These are phyloP conservation scores for Xenopus tropicalis DNA, from an alignment of 2,113 vertebrate species.

Conservation along the genomic window UCB_Xtro_10.0 CM004446.2:88146001-88146500, in stretches of 20 bases:
- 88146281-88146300: background rate
- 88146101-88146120: too few relatives aligned
- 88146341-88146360: conserved; percentile 50
- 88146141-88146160: too few relatives aligned
- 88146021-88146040: too few relatives aligned
- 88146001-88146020: too few relatives aligned
- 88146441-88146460: conserved; percentile 51
- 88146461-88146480: conserved; percentile 51
- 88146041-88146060: too few relatives aligned
- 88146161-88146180: too few relatives aligned
- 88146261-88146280: conserved; percentile 1
- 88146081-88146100: too few relatives aligned
- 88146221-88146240: conserved; percentile 14
- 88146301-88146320: background rate
- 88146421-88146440: conserved; percentile 48
- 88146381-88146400: conserved; percentile 52
- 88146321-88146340: background rate
- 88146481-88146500: conserved; percentile 48
- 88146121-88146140: too few relatives aligned
- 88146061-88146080: too few relatives aligned
- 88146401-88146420: conserved; percentile 54
- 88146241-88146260: conserved; percentile 3
- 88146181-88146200: background rate
- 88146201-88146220: background rate
- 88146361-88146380: conserved; percentile 53